Evolutionary conservation across 2,797 vertebrate species (phyloP).

Genomic region (Muscicapa comitata): DNA sequence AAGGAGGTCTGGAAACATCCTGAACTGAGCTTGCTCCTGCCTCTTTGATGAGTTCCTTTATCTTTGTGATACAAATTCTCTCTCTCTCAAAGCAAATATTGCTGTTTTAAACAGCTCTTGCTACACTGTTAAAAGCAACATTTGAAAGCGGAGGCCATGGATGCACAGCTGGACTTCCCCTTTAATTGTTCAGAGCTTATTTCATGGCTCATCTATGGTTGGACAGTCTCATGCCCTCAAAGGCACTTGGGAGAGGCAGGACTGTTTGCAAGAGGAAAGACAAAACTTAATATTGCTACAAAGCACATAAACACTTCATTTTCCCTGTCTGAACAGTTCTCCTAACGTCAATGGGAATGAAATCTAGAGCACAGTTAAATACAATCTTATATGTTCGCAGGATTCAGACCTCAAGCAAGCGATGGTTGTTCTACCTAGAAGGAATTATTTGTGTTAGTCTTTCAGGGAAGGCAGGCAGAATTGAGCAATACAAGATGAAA

Average conservation of each 20-base stretch:
- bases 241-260: neutral
- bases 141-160: neutral
- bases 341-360: accelerated
- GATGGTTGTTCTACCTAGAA: neutral
- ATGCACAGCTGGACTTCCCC: neutral
- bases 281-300: neutral
- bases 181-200: neutral
- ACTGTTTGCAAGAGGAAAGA: neutral
- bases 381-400: neutral
- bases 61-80: neutral
- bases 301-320: neutral
- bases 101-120: neutral
- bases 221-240: neutral
- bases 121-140: neutral
- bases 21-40: neutral
- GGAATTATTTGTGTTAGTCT: neutral
- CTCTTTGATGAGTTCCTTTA: neutral
- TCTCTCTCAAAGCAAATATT: neutral
- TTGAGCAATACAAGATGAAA: neutral
- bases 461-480: neutral
- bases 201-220: neutral
- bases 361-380: neutral
- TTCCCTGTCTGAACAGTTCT: neutral
- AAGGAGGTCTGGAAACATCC: neutral
- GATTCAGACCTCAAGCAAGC: neutral